Evolutionary conservation across 2,797 vertebrate genomes (phyloP).

Genomic region (Gila robusta): DNA sequence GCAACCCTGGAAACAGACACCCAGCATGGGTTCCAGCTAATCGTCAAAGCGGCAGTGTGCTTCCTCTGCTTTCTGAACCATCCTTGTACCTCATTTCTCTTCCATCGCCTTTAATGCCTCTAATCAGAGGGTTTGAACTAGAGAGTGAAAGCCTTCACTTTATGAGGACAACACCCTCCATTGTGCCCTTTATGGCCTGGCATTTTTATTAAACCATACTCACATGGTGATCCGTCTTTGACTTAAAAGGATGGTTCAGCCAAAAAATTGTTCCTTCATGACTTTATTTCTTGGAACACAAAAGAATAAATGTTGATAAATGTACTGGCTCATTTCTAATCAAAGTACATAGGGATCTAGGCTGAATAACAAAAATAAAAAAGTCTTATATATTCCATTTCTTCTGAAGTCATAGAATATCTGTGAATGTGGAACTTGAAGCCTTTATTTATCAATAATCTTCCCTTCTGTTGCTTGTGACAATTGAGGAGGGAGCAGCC

Average conservation of each 20-base stretch:
- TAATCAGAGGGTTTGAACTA: conserved; percentile 69
- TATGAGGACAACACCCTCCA: conserved; percentile 76
- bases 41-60: conserved; percentile 31
- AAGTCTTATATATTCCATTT: not conserved
- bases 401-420: not conserved
- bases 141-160: conserved; percentile 66
- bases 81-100: conserved; percentile 25
- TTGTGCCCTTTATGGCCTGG: conserved; percentile 69
- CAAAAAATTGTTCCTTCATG: not conserved
- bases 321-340: not conserved
- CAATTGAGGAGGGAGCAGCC: not conserved
- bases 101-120: conserved; percentile 20
- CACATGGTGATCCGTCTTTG: not conserved
- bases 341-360: not conserved
- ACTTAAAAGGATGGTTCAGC: not conserved
- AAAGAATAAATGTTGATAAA: not conserved
- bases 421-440: conserved; percentile 11
- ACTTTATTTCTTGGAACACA: not conserved
- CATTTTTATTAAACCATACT: not conserved
- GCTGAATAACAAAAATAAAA: not conserved
- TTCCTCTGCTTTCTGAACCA: conserved; percentile 53
- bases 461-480: not conserved
- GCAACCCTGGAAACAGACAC: conserved; percentile 26
- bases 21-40: conserved; percentile 22
- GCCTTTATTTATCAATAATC: not conserved